A percentile compares a stretch with the other conserved stretches of the same genome.
Conservation (phyloP, 2,888 invertebrate genomes). For the Pristionchus entomophagus region DNA sequence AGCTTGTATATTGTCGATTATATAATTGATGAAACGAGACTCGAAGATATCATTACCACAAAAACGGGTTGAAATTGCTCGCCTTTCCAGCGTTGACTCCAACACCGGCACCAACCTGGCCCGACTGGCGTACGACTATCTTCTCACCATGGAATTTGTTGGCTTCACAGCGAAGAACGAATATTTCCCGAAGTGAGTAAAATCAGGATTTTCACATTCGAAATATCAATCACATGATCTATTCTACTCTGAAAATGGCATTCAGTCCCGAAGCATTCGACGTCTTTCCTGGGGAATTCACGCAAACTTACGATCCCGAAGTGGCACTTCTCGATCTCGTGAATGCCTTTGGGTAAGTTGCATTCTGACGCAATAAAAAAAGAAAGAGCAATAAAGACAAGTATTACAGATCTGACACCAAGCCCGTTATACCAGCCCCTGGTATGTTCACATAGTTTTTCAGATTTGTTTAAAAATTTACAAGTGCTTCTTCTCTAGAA, state of each 20-base stretch:
- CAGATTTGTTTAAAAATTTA: neutral
- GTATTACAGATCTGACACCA: too few relatives aligned
- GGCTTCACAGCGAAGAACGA: conserved; percentile 38
- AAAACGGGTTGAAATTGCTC: too few relatives aligned
- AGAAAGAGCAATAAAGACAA: too few relatives aligned
- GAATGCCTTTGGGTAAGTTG: conserved; percentile 5
- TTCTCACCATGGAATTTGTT: neutral
- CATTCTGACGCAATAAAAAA: too few relatives aligned
- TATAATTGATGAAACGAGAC: neutral
- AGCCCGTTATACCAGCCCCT: too few relatives aligned
- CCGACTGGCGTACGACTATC: neutral
- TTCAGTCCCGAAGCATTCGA: neutral
- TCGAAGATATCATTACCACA: too few relatives aligned
- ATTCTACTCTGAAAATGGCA: too few relatives aligned
- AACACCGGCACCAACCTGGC: neutral
- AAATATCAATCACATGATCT: too few relatives aligned
- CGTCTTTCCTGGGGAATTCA: neutral
- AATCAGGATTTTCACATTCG: neutral
- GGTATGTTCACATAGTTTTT: neutral
- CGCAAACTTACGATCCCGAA: conserved; percentile 14
- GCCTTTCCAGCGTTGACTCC: neutral
- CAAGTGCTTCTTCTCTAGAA: neutral
- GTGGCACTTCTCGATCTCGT: conserved; percentile 8
- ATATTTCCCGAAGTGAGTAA: neutral
- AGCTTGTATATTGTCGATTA: neutral